Percentiles rank a stretch among this genome's conserved stretches.
phyloP scores from a whole-genome alignment of 2,113 vertebrate genomes.

The Myxocyprinus asiaticus region DNA sequence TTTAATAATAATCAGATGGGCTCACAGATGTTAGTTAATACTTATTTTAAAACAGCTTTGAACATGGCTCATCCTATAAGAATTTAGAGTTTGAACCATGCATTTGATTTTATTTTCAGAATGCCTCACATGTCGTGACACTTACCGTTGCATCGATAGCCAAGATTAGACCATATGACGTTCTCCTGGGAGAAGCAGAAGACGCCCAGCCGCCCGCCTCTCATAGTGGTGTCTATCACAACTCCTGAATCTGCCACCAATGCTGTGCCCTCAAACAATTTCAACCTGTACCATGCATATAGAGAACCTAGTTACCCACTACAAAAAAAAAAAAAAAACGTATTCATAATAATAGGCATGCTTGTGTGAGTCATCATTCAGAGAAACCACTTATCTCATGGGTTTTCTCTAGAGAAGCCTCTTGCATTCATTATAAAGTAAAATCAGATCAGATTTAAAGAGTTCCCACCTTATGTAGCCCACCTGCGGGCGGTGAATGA shows the following conservation, averaged over 20 bases:
- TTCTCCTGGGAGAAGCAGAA: slow-evolving; percentile 94
- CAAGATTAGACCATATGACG: slow-evolving; percentile 91
- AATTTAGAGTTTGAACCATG: too few species aligned
- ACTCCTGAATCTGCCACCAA: slow-evolving; percentile 87
- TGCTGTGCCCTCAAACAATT: slow-evolving; percentile 82
- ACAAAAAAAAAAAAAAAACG: background rate
- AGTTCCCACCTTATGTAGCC: slow-evolving; percentile 59
- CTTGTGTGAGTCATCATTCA: too few species aligned
- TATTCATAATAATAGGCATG: too few species aligned
- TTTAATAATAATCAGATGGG: too few species aligned
- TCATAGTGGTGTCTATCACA: slow-evolving; percentile 86
- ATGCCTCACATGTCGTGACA: background rate
- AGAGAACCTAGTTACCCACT: slow-evolving; percentile 50
- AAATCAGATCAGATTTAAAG: background rate
- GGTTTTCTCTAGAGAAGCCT: too few species aligned
- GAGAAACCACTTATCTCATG: too few species aligned
- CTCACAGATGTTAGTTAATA: too few species aligned
- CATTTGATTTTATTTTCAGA: too few species aligned
- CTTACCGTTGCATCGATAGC: slow-evolving; percentile 88
- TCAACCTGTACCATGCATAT: slow-evolving; percentile 63
- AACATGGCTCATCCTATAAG: too few species aligned
- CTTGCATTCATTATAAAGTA: too few species aligned
- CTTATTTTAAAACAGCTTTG: too few species aligned
- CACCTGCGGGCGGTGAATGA: slow-evolving; percentile 85
- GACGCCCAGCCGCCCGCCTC: slow-evolving; percentile 85